phyloP scores from a whole-genome alignment of 1,140 invertebrate genomes.

The Dinothrombium tinctorium region DNA sequence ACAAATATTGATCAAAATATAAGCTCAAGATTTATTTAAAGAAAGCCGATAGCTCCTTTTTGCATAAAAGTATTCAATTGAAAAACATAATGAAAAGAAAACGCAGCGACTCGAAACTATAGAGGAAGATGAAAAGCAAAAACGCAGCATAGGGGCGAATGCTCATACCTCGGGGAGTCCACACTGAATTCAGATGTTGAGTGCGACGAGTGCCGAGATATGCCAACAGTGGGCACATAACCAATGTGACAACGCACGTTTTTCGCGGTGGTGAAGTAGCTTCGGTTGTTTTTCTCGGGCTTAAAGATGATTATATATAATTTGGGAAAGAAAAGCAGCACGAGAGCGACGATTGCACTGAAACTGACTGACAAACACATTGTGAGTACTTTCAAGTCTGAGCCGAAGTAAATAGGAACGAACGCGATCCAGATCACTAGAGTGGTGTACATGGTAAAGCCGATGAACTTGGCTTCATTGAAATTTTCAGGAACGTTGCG shows the following conservation, averaged over 20 bases:
- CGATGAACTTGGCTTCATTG: constrained; percentile 60
- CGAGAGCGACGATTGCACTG: constrained; percentile 45
- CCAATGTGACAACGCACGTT: constrained; percentile 55
- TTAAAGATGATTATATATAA: constrained; percentile 47
- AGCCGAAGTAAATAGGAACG: constrained; percentile 55
- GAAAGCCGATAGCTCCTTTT: too few relatives aligned
- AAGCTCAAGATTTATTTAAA: too few relatives aligned
- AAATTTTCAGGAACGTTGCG: constrained; percentile 68
- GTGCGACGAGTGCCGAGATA: constrained; percentile 17
- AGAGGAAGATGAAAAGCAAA: not conserved
- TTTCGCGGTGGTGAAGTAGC: constrained; percentile 49
- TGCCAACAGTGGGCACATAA: constrained; percentile 11
- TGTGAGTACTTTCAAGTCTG: constrained; percentile 39
- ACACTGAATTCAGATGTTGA: constrained; percentile 17
- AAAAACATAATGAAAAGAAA: too few relatives aligned
- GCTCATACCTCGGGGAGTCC: constrained; percentile 16
- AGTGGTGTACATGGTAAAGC: constrained; percentile 66
- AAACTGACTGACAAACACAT: constrained; percentile 41
- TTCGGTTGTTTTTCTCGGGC: constrained; percentile 50
- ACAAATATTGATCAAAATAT: too few relatives aligned
- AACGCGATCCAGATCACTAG: constrained; percentile 73
- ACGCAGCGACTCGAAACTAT: too few relatives aligned
- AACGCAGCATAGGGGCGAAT: not conserved
- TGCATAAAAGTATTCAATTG: too few relatives aligned
- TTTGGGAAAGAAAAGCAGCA: constrained; percentile 52